Conservation (phyloP, 2,888 invertebrate genomes). For the Iphiclides podalirius region DNA sequence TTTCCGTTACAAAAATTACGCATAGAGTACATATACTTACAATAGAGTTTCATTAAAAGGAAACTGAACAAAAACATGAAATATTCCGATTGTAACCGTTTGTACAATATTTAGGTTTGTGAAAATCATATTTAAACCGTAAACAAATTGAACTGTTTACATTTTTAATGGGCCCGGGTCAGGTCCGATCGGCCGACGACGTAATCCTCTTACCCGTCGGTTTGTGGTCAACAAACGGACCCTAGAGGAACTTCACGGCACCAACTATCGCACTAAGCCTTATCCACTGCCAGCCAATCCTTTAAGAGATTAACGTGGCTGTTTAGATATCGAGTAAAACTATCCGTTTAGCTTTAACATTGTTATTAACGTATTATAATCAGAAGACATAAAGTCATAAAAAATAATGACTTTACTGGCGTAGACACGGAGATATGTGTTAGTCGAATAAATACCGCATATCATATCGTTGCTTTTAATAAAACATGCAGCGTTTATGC, state of each 20-base stretch:
- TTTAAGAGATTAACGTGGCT: constrained; percentile 10
- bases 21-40: too few relatives aligned
- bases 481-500: not conserved
- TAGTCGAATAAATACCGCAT: not conserved
- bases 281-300: not conserved
- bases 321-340: not conserved
- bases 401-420: not conserved
- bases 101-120: too few relatives aligned
- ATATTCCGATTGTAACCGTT: too few relatives aligned
- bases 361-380: too few relatives aligned
- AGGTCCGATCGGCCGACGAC: not conserved
- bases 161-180: not conserved
- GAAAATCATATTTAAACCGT: not conserved
- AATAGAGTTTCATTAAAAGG: too few relatives aligned
- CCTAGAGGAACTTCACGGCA: constrained; percentile 10
- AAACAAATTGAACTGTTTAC: not conserved
- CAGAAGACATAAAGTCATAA: not conserved
- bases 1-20: too few relatives aligned
- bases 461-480: not conserved
- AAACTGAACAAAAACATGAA: too few relatives aligned
- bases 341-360: not conserved
- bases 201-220: constrained; percentile 3
- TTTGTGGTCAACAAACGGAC: constrained; percentile 17
- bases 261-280: constrained; percentile 3
- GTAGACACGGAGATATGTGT: not conserved